Evolutionary conservation across 2,797 vertebrate species (phyloP), one percentile per base, ranked within the genome.

Genomic region (Gadopsis marmoratus): DNA sequence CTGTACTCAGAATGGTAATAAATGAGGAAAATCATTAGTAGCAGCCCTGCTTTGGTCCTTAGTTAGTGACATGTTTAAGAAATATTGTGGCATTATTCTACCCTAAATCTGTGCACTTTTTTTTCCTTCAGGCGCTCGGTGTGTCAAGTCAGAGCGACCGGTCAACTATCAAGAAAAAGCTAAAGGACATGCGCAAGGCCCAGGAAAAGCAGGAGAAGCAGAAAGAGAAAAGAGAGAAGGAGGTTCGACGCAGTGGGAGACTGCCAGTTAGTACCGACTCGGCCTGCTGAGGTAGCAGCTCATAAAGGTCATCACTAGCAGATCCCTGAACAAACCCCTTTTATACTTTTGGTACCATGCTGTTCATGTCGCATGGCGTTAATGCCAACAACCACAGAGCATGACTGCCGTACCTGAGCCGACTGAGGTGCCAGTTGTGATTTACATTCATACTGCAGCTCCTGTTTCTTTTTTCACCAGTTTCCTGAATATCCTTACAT

Each of bases 181-280:
- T 97, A 70, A 97, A 97, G 90, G 97, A 97, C 83, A 96, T 98
- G 93, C 95, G 94, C 62, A 97, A 96, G 91, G 90, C 96, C 29
- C 96, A 97, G 93, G 97, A 98, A 91, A 98, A 98, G 95, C 84
- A 96, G 93, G 97, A 97, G 91, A 98, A 97, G 69, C 96, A 97
- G 92, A 94, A 93, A 66, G 96, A 97, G 86, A 98, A 97, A 82
- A 95, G 92, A 50, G 97, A 96, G 89, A 97, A 93, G 81, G 96
- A 98, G 88, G 94, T 92, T 21, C 91, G 96, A 66, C 96, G 94
- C 91, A 95, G 95, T 19, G 95, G 96, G 70, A 96, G 89, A 82
- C 93, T 95, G 59, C 95, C 95, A 0, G 29, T 87, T 78, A 93
- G 89, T 50, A 92, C 91, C 3, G 97, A 98, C 95, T 97, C 96